These are phyloP conservation scores for Sipha maydis DNA, from an alignment of 2,888 invertebrate species.

Conservation along the genomic window DNA sequence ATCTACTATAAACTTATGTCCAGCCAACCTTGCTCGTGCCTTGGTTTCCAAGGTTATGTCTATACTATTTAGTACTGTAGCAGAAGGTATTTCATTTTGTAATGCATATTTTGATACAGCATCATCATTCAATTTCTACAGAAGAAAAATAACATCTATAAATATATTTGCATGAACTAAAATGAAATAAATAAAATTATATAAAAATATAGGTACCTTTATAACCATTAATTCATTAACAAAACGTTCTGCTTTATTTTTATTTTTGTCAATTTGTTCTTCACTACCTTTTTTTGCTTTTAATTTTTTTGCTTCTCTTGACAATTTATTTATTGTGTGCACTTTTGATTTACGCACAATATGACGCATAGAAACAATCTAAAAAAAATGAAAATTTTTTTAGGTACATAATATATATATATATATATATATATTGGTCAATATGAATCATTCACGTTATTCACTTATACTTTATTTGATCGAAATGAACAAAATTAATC, in stretches of 20 bases:
- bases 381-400: background rate
- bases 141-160: conserved; percentile 36
- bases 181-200: conserved; percentile 3
- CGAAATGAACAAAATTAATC: too few species aligned
- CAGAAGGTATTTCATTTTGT: conserved; percentile 63
- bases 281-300: conserved; percentile 65
- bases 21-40: conserved; percentile 63
- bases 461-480: too few species aligned
- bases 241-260: conserved; percentile 64
- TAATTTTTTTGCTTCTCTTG: conserved; percentile 65
- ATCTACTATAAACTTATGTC: conserved; percentile 62
- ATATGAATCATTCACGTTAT: too few species aligned
- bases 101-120: conserved; percentile 65
- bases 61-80: conserved; percentile 63
- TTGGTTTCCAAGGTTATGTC: conserved; percentile 61
- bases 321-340: conserved; percentile 64
- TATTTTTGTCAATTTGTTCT: conserved; percentile 64
- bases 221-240: conserved; percentile 63
- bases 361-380: conserved; percentile 65
- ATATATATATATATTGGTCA: too few species aligned
- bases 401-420: too few species aligned
- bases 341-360: conserved; percentile 64
- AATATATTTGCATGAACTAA: background rate
- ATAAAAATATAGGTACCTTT: conserved; percentile 63
- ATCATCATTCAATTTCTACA: conserved; percentile 65